phyloP scores from a whole-genome alignment of 2,797 vertebrate genomes.

The Neopelma chrysocephalum region DNA sequence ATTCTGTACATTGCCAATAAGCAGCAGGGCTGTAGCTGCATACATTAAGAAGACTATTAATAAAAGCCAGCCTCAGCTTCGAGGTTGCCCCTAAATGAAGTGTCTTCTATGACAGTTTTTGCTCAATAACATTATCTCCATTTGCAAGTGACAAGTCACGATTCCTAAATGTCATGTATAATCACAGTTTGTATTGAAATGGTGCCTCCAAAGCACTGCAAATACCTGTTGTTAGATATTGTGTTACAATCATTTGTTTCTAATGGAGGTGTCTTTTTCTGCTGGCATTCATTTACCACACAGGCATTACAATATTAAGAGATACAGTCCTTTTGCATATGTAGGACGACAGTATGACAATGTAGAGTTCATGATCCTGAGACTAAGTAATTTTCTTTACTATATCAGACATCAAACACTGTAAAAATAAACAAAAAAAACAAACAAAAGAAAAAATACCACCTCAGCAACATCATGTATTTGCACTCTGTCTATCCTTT shows the following conservation, averaged over 20 bases:
- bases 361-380: not conserved
- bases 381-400: not conserved
- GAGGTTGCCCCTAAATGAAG: not conserved
- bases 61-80: not conserved
- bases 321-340: not conserved
- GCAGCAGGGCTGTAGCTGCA: not conserved
- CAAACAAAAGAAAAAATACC: not conserved
- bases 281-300: not conserved
- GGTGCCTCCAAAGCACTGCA: not conserved
- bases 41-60: not conserved
- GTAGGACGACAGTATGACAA: not conserved
- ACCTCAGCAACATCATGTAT: not conserved
- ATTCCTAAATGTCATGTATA: not conserved
- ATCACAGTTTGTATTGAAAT: not conserved
- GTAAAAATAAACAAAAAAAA: not conserved
- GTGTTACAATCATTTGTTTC: constrained; percentile 15
- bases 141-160: not conserved
- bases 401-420: not conserved
- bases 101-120: not conserved
- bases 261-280: constrained; percentile 29
- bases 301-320: not conserved
- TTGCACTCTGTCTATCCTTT: not conserved
- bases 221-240: not conserved
- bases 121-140: not conserved
- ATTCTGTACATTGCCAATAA: not conserved